phyloP scores from a whole-genome alignment of 2,888 invertebrate species.

The Eledona agricola region DNA sequence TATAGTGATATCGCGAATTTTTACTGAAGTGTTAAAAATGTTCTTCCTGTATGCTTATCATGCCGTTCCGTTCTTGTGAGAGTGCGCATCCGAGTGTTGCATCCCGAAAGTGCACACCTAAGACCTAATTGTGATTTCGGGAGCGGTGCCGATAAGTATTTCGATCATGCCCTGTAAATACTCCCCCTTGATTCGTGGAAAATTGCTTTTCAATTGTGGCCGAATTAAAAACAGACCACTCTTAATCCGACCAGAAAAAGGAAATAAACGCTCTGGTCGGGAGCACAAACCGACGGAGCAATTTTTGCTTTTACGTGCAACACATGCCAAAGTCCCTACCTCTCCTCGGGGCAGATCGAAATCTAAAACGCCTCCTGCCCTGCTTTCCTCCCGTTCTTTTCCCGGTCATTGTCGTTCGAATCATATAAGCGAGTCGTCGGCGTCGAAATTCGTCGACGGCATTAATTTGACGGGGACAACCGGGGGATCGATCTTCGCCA shows the following conservation, averaged over 20 bases:
- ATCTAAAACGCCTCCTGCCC: constrained; percentile 34
- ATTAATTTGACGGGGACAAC: too few relatives aligned
- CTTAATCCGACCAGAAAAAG: constrained; percentile 41
- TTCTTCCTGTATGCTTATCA: too few relatives aligned
- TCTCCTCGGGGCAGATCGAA: constrained; percentile 45
- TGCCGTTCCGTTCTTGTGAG: too few relatives aligned
- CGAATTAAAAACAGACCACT: constrained; percentile 51
- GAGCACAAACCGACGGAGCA: constrained; percentile 52
- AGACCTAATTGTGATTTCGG: too few relatives aligned
- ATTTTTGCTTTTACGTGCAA: constrained; percentile 53
- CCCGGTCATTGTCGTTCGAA: constrained; percentile 25
- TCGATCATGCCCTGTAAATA: too few relatives aligned
- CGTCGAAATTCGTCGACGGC: constrained; percentile 9
- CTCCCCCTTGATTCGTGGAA: neutral
- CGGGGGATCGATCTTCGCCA: too few relatives aligned
- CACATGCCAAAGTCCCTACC: constrained; percentile 47
- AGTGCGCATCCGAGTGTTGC: too few relatives aligned
- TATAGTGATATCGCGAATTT: too few relatives aligned
- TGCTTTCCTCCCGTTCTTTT: constrained; percentile 20
- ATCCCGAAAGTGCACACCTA: too few relatives aligned
- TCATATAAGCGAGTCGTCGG: constrained; percentile 27
- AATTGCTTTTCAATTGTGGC: constrained; percentile 50
- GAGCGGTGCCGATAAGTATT: too few relatives aligned
- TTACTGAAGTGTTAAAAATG: too few relatives aligned
- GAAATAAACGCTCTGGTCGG: constrained; percentile 43